phyloP scores from a whole-genome alignment of 2,888 invertebrate species.

The Drosophila anomalata region DNA sequence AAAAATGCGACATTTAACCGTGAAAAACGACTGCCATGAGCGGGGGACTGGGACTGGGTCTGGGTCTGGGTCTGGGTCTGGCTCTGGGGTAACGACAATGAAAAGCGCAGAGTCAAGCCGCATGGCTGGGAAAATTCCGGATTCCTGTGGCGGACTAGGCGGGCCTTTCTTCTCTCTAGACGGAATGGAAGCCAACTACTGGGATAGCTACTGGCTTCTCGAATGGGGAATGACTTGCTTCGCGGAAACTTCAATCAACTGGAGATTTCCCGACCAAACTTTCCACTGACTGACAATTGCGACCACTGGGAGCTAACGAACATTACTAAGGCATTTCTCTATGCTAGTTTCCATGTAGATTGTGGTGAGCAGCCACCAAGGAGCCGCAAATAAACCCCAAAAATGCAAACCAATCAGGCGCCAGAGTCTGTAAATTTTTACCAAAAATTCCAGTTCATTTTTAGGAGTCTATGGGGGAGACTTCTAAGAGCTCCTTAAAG shows the following conservation, averaged over 20 bases:
- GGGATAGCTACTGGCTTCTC: background rate
- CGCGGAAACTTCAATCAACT: slow-evolving; percentile 25
- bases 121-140: slow-evolving; percentile 2
- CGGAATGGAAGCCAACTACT: background rate
- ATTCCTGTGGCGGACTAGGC: background rate
- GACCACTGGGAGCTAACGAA: background rate
- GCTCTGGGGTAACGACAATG: background rate
- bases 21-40: background rate
- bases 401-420: background rate
- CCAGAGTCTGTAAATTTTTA: background rate
- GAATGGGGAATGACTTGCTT: slow-evolving; percentile 6
- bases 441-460: background rate
- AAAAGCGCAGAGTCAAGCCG: slow-evolving; percentile 2
- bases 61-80: no score
- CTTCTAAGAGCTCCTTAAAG: no score
- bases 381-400: background rate
- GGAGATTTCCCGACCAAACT: slow-evolving; percentile 7
- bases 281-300: slow-evolving; percentile 3
- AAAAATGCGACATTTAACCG: slow-evolving; percentile 7
- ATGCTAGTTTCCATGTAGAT: no score
- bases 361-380: background rate
- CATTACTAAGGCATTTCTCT: background rate
- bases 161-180: background rate
- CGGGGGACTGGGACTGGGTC: background rate
- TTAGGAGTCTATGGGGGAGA: background rate